phyloP scores from a whole-genome alignment of 2,888 invertebrate genomes.

The Bembecia ichneumoniformis region DNA sequence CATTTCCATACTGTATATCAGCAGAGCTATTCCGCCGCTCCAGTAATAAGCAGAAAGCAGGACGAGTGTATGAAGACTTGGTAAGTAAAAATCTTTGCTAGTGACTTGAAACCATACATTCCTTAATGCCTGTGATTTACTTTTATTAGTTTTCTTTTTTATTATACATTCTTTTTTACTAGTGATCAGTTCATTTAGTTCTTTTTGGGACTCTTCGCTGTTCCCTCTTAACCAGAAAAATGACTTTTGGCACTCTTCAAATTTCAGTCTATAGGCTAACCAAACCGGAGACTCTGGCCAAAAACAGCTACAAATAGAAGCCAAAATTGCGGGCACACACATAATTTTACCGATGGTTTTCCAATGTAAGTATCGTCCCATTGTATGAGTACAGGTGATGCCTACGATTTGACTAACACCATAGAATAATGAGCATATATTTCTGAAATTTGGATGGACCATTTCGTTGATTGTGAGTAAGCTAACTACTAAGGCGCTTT shows the following conservation, averaged over 20 bases:
- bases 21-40: slow-evolving; percentile 11
- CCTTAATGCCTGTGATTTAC: background rate
- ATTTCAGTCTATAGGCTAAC: slow-evolving; percentile 17
- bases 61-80: slow-evolving; percentile 13
- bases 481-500: slow-evolving; percentile 13
- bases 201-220: slow-evolving; percentile 9
- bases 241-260: slow-evolving; percentile 12
- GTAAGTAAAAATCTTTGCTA: slow-evolving; percentile 15
- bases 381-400: slow-evolving; percentile 9
- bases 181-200: slow-evolving; percentile 6
- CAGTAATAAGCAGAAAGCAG: slow-evolving; percentile 13
- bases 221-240: slow-evolving; percentile 14
- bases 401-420: slow-evolving; percentile 12
- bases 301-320: slow-evolving; percentile 7
- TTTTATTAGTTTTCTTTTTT: background rate
- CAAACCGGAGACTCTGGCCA: slow-evolving; percentile 19
- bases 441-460: slow-evolving; percentile 14
- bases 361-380: slow-evolving; percentile 16
- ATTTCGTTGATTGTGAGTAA: slow-evolving; percentile 17
- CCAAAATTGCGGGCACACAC: slow-evolving; percentile 8
- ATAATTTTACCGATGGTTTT: slow-evolving; percentile 14
- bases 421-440: slow-evolving; percentile 11
- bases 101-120: slow-evolving; percentile 1
- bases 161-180: background rate
- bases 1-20: slow-evolving; percentile 14